Evolutionary conservation across 2,888 invertebrate genomes (phyloP).

Genomic region (Salticus scenicus): DNA sequence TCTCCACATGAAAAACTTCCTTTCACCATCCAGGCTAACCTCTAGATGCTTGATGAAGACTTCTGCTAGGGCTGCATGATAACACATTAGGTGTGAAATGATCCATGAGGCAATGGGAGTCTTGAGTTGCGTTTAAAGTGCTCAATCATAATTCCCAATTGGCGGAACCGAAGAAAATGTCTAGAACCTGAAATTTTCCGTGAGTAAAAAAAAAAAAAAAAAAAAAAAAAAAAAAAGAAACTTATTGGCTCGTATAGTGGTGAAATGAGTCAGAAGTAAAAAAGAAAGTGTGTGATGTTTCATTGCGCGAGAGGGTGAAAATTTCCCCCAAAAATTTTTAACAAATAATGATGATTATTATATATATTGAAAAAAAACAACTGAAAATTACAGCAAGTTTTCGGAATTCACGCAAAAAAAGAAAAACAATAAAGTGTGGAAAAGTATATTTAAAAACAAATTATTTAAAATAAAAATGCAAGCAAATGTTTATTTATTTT

Average conservation of each 20-base stretch:
- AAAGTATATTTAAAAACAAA: no score
- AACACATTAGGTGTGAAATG: slow-evolving; percentile 14
- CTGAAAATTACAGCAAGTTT: no score
- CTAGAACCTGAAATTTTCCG: background rate
- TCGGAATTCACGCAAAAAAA: no score
- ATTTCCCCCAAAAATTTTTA: background rate
- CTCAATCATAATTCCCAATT: slow-evolving; percentile 10
- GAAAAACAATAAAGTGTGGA: no score
- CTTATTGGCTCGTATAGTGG: background rate
- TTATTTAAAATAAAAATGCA: no score
- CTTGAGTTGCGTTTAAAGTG: background rate
- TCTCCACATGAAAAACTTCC: background rate
- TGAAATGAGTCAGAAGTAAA: slow-evolving; percentile 8
- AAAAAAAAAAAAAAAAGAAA: background rate
- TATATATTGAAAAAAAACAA: no score
- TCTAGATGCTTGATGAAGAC: slow-evolving; percentile 1
- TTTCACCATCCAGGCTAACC: background rate
- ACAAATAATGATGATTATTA: background rate
- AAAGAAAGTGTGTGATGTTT: background rate
- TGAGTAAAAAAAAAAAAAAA: background rate
- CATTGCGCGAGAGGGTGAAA: no score
- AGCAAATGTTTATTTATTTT: no score
- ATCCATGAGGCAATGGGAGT: background rate
- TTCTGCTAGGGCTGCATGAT: background rate
- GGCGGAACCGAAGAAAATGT: background rate